A percentile compares a stretch with the other conserved stretches of the same genome.
These are phyloP conservation scores for Cheirogaleus medius DNA, from an alignment of 2,113 vertebrate species.

Conservation along the genomic window DNA sequence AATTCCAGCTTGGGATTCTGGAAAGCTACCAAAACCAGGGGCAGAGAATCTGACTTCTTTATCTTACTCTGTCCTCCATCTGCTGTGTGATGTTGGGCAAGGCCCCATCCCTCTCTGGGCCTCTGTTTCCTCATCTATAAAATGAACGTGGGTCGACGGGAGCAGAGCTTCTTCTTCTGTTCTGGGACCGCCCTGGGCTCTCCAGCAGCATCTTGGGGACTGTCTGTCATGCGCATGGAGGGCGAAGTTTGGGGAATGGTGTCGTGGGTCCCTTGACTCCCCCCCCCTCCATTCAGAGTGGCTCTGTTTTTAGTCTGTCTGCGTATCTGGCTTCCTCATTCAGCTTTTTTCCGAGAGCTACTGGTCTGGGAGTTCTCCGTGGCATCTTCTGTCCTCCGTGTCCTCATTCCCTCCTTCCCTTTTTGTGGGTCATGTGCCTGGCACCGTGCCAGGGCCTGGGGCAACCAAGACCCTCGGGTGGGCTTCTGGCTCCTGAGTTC, in stretches of 20 bases:
- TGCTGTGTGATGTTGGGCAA: neutral
- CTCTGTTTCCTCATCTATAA: neutral
- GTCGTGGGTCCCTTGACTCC: fast-evolving
- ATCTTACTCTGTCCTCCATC: neutral
- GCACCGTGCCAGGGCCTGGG: neutral
- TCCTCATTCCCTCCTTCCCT: neutral
- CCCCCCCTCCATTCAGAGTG: neutral
- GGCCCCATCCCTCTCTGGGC: neutral
- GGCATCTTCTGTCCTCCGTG: neutral
- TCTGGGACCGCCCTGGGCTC: neutral
- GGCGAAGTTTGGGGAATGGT: too few relatives aligned
- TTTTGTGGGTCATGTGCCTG: neutral
- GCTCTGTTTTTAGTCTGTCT: neutral
- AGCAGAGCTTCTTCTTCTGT: neutral
- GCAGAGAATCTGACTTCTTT: neutral
- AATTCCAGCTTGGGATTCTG: neutral
- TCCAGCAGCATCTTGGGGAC: neutral
- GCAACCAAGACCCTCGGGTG: neutral
- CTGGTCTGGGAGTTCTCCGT: neutral
- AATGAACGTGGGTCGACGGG: neutral
- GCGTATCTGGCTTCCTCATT: neutral
- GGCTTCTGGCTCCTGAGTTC: neutral
- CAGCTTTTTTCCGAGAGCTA: neutral
- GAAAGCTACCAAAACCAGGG: neutral
- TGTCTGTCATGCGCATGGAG: too few relatives aligned